Base-by-base conservation (phyloP, 2,888 invertebrate genomes). In the Phoenoteleia sp. region DNA sequence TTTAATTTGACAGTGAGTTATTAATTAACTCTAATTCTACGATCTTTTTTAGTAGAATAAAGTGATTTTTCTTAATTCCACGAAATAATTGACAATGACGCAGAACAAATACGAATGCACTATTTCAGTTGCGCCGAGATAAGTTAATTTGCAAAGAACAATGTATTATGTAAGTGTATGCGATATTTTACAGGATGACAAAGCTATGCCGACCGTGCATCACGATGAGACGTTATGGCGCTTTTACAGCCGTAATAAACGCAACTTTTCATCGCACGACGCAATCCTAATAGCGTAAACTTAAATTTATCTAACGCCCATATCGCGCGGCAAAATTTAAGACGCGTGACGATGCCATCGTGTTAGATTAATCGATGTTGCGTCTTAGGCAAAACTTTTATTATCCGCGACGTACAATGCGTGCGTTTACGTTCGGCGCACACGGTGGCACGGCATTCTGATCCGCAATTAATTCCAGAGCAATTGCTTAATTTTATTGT, bases 211-310 rank as follows among this genome's bases (percentile, higher is more conserved):
- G 83, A 54, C 74, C 69, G 79, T 83, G 79, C 83, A 74, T 83
- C 83, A 74, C 76, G 52, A 69, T 83, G 79, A 74, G 69, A 83
- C 67, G 62, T 83, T 83, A 77, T 66, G 36, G 74, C 62, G 58
- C 79, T 79, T 83, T 83, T 79, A 83, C 79, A 83, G 69, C 79
- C 74, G 69, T 74, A 79, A 83, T 83, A 83, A 83, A 83, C 83
- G 77, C 83, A 72, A 74, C 60, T 69, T 74, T 79, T 79, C 76
- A 69, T 71, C 64, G 81, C 69, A 25, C 62, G 62, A 54, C 17
- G 71, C 82, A 71, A 77, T 77, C 49, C 77, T 67, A 72, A 72
- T 42, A 27, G 60, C 66, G 64, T 72, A 66, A 82, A 83, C 77
- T 77, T 66, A 67, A 83, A 83, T 77, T 83, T 83, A 83, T 77